phyloP scores from a whole-genome alignment of 1,140 invertebrate species.

The Eufriesea mexicana region DNA sequence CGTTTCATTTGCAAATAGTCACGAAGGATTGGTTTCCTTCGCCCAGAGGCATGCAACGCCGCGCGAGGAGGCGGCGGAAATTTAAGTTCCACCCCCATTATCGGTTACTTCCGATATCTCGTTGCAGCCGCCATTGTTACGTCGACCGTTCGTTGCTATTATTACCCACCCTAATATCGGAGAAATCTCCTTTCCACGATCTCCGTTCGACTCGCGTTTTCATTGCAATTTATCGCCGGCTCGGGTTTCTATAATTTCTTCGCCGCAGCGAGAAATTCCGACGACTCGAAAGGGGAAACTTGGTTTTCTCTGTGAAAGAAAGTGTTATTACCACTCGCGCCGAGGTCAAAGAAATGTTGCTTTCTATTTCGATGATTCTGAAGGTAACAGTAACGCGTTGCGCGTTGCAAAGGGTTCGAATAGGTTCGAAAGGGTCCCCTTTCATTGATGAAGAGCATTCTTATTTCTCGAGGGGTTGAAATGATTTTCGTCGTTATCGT shows the following conservation, averaged over 20 bases:
- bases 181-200: constrained; percentile 34
- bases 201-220: background rate
- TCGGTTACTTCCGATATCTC: constrained; percentile 65
- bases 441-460: too few species aligned
- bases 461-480: too few species aligned
- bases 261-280: too few species aligned
- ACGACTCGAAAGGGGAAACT: too few species aligned
- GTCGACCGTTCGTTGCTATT: constrained; percentile 47
- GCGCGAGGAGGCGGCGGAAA: constrained; percentile 51
- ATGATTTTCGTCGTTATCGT: too few species aligned
- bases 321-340: too few species aligned
- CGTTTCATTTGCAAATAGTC: constrained; percentile 54
- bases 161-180: constrained; percentile 51
- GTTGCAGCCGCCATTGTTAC: constrained; percentile 47
- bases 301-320: too few species aligned
- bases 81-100: constrained; percentile 64
- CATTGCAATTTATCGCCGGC: background rate
- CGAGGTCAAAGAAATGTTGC: too few species aligned
- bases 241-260: background rate
- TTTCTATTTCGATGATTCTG: too few species aligned
- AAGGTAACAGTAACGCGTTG: too few species aligned
- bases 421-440: too few species aligned
- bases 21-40: constrained; percentile 47
- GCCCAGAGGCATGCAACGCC: background rate
- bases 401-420: too few species aligned